Evolutionary conservation across 2,888 invertebrate genomes (phyloP).

Genomic region (Lymantria dispar): DNA sequence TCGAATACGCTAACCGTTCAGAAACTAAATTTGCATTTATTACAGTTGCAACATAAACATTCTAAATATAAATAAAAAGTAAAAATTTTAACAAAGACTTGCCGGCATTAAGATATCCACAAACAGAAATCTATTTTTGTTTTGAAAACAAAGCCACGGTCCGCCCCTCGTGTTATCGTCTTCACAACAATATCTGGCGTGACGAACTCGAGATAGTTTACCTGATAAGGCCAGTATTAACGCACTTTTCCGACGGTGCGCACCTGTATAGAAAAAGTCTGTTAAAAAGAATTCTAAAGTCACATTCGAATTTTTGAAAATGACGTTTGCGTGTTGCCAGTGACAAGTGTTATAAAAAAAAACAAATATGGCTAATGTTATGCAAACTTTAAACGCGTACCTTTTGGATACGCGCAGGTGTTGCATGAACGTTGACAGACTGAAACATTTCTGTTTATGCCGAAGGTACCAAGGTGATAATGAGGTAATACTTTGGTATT

Average conservation of each 20-base stretch:
- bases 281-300: constrained; percentile 1
- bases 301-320: constrained; percentile 20
- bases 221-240: constrained; percentile 71
- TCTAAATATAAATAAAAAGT: background rate
- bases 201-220: constrained; percentile 74
- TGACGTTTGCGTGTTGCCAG: constrained; percentile 41
- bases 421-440: constrained; percentile 63
- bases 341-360: constrained; percentile 19
- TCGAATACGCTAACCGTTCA: background rate
- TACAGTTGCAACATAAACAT: background rate
- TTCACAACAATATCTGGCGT: constrained; percentile 75
- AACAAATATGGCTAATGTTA: constrained; percentile 58
- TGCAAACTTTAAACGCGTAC: constrained; percentile 66
- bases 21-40: too few relatives aligned
- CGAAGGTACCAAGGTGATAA: constrained; percentile 58
- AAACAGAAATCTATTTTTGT: constrained; percentile 25
- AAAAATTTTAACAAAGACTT: background rate
- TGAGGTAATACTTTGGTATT: constrained; percentile 53
- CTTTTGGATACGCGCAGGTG: constrained; percentile 67
- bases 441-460: constrained; percentile 72
- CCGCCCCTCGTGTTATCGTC: constrained; percentile 60
- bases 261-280: constrained; percentile 41
- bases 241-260: constrained; percentile 54
- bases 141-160: constrained; percentile 35
- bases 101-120: constrained; percentile 1